Base-by-base conservation (phyloP, 2,113 vertebrate species). In the Callaeas wilsoni region DNA sequence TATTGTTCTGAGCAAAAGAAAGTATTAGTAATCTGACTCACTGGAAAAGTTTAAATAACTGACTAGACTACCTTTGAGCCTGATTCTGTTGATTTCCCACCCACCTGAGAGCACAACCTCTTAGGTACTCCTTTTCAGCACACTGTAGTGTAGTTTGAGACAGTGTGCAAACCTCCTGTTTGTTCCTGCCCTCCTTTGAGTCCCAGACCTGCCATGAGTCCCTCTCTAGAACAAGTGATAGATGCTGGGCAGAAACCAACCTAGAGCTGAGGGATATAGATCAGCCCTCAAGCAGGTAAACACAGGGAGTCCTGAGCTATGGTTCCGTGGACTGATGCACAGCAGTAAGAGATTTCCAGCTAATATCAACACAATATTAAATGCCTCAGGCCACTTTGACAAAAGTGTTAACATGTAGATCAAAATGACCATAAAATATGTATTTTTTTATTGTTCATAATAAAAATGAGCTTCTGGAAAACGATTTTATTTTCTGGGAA, bases 21-120 rank as follows among this genome's bases (percentile, higher is more conserved):
- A 91, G 84, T 91, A 80, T 92, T 89, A 94, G 87, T 94, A 97
- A 96, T 91, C 89, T 89, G 90, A 97, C 94, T 86, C 88, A 93
- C 8, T 84, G 68, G 84, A 84, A 93, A 92, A 95, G 70, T 89
- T 95, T 86, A 95, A 94, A 84, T 96, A 96, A 89, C 82, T 94
- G 70, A 87, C 70, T 88, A 95, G 81, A 78, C 87, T 88, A 74
- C 22, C 29, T 81, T 33, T 81, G n/a, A 82, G 67, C 14, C 21
- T 0, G 0, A 56, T 50, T 42, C 39, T 68, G 39, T 17, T 56
- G 41, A 19, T 83, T 56, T 76, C 23, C 18, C 30, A 67, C 9
- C 12, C 1, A 1, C 18, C 11, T 27, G 10, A 50, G 53, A 79
- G 39, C 4, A 8, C 13, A 64, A 5, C 5, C 26, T 53, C 60